Conservation (phyloP, 2,797 vertebrate species). For the Nannoperca obscura region DNA sequence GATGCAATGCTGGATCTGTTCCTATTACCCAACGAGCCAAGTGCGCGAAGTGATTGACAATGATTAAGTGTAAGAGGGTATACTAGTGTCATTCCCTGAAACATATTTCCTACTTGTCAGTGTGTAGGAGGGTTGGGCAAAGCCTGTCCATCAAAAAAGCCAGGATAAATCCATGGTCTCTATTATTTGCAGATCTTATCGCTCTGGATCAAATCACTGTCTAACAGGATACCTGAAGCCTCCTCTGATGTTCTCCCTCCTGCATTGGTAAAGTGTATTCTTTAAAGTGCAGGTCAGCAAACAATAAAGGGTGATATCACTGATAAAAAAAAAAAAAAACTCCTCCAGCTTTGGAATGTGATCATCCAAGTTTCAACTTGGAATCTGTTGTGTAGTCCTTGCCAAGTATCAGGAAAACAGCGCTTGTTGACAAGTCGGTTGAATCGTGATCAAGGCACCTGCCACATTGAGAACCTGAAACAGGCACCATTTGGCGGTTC, state of each 20-base stretch:
- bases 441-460: constrained; percentile 86
- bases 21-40: constrained; percentile 83
- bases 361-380: constrained; percentile 81
- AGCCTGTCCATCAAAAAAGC: constrained; percentile 82
- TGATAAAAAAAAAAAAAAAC: constrained; percentile 30
- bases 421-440: constrained; percentile 85
- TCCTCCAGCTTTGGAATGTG: constrained; percentile 70
- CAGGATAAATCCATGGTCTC: constrained; percentile 66
- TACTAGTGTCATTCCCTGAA: constrained; percentile 83
- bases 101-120: constrained; percentile 83
- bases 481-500: constrained; percentile 87
- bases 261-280: constrained; percentile 27
- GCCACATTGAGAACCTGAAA: constrained; percentile 85
- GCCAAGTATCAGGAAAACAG: constrained; percentile 85
- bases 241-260: constrained; percentile 48
- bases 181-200: constrained; percentile 65
- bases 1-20: constrained; percentile 83
- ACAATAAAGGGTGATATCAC: constrained; percentile 46
- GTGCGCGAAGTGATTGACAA: constrained; percentile 82
- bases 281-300: constrained; percentile 48
- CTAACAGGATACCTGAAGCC: constrained; percentile 56
- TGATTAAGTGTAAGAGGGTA: constrained; percentile 84
- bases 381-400: constrained; percentile 77
- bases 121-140: constrained; percentile 80
- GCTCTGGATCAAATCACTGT: constrained; percentile 67